Percentiles rank a stretch among this genome's conserved stretches.
phyloP scores from a whole-genome alignment of 2,113 vertebrate species.

The Perca fluviatilis region DNA sequence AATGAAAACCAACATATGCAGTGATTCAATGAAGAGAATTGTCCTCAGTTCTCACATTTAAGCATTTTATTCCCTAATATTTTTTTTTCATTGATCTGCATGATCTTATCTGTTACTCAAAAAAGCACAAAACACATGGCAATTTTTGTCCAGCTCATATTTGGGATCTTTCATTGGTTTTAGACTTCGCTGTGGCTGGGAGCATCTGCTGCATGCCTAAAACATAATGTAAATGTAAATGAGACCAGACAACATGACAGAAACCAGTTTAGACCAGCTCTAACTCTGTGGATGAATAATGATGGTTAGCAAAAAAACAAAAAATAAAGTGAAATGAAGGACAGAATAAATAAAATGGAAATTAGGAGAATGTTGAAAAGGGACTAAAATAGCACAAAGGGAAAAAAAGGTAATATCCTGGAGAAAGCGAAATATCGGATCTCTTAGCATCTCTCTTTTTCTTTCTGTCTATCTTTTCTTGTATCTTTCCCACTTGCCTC shows the following conservation, averaged over 20 bases:
- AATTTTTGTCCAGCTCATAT: constrained; percentile 43
- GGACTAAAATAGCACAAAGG: neutral
- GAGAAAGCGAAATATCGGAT: constrained; percentile 34
- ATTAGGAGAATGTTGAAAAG: constrained; percentile 26
- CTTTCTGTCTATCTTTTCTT: constrained; percentile 10
- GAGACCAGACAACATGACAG: constrained; percentile 73
- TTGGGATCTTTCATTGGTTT: constrained; percentile 57
- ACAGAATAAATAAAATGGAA: constrained; percentile 34
- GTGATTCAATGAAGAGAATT: constrained; percentile 5
- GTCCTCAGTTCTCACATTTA: constrained; percentile 22
- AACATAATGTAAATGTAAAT: constrained; percentile 78
- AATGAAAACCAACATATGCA: neutral
- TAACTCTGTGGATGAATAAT: constrained; percentile 67
- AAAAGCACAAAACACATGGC: constrained; percentile 33
- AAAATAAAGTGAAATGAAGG: constrained; percentile 19
- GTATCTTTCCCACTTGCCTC: neutral
- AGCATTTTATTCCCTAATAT: neutral
- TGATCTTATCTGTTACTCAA: constrained; percentile 7
- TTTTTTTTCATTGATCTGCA: constrained; percentile 33
- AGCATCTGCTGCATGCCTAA: constrained; percentile 65
- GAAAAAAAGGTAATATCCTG: constrained; percentile 3
- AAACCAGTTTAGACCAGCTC: constrained; percentile 66
- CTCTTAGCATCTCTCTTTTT: neutral
- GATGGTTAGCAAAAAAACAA: constrained; percentile 32
- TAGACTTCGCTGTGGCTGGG: constrained; percentile 33